Conservation (phyloP, 1,140 invertebrate genomes). For the Drosophila kanapiae region DNA sequence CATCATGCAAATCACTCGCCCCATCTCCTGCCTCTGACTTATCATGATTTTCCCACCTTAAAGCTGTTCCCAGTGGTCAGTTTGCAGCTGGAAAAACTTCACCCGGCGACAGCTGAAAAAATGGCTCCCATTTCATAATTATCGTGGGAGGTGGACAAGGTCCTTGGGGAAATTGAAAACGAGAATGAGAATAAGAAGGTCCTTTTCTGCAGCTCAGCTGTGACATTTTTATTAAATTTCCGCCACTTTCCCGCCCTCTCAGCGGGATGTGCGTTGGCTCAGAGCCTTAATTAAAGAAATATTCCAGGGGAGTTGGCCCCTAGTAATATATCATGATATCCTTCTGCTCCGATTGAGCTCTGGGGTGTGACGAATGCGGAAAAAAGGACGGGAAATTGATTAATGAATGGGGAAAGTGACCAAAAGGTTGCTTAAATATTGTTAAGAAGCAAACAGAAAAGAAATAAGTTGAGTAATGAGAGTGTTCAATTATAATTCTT, state of each 20-base stretch:
- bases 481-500: constrained; percentile 2
- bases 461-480: background rate
- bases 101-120: constrained; percentile 50
- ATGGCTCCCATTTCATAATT: constrained; percentile 64
- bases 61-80: constrained; percentile 32
- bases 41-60: constrained; percentile 19
- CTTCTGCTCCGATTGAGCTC: constrained; percentile 11
- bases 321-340: constrained; percentile 50
- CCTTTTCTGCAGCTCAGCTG: constrained; percentile 46
- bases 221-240: constrained; percentile 74
- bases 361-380: constrained; percentile 2
- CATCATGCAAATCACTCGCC: constrained; percentile 48
- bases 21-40: constrained; percentile 1
- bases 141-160: constrained; percentile 45
- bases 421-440: constrained; percentile 24
- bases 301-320: constrained; percentile 17
- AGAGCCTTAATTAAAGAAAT: constrained; percentile 61
- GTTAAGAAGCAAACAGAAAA: no score
- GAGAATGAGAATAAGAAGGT: constrained; percentile 15
- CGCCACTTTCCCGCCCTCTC: background rate
- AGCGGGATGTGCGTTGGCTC: constrained; percentile 21
- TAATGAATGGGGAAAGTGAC: constrained; percentile 26
- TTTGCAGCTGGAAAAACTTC: constrained; percentile 29
- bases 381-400: constrained; percentile 13
- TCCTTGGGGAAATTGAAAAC: constrained; percentile 41